Conservation (phyloP, 2,113 vertebrate species). For the Lucifuga dentata region DNA sequence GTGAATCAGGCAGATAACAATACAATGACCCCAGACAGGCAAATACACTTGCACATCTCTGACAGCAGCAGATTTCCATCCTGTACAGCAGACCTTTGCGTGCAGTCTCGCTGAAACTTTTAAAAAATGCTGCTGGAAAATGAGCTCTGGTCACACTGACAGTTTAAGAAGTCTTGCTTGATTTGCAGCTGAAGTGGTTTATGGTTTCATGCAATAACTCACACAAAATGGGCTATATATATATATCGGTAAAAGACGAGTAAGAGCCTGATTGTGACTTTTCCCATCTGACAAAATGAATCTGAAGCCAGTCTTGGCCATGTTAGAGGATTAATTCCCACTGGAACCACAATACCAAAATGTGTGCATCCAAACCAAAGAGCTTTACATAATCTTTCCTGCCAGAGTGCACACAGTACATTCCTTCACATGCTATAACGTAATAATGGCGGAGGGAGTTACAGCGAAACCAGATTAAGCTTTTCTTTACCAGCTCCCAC, state of each 20-base stretch:
- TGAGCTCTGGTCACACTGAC: neutral
- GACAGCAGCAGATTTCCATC: slow-evolving; percentile 20
- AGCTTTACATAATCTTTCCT: neutral
- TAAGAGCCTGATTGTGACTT: neutral
- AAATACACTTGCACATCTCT: slow-evolving; percentile 5
- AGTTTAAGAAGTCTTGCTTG: neutral
- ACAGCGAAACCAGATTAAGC: slow-evolving; percentile 4
- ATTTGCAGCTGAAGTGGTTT: neutral
- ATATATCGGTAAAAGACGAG: neutral
- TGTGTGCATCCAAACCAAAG: neutral
- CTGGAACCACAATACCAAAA: neutral
- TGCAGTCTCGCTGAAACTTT: neutral
- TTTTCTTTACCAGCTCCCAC: slow-evolving; percentile 11
- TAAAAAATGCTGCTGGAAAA: neutral
- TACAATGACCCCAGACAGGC: slow-evolving; percentile 40
- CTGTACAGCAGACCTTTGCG: too few relatives aligned
- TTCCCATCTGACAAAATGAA: neutral
- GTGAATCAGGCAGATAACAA: slow-evolving; percentile 53
- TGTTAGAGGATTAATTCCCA: neutral
- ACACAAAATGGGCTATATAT: neutral
- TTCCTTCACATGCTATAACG: neutral
- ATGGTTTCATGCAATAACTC: neutral
- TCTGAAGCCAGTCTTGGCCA: neutral
- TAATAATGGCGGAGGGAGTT: too few relatives aligned
- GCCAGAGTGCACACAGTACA: neutral